Conservation (phyloP, 2,888 invertebrate genomes). For the Leptarthrus brevirostris region DNA sequence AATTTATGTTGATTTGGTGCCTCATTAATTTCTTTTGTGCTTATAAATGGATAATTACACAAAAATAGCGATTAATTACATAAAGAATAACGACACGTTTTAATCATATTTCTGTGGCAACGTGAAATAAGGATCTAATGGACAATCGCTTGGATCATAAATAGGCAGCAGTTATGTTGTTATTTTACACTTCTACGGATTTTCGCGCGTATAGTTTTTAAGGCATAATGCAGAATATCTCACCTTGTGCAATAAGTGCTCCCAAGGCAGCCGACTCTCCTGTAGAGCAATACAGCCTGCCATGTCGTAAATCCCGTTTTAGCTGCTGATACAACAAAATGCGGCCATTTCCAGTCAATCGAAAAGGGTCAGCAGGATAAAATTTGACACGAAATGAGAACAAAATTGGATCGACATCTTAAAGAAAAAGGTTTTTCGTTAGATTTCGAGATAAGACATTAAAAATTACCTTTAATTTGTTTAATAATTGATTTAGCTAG, state of each 20-base stretch:
- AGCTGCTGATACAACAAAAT: slow-evolving; percentile 96
- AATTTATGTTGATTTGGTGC: no score
- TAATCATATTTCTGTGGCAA: no score
- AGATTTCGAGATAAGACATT: not conserved
- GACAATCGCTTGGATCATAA: no score
- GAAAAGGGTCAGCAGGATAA: slow-evolving; percentile 94
- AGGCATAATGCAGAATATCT: no score
- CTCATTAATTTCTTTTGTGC: no score
- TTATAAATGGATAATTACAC: no score
- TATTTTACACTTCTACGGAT: no score
- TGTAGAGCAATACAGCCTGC: slow-evolving; percentile 90
- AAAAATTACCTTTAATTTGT: slow-evolving; percentile 68
- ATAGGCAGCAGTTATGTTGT: no score
- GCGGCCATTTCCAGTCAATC: slow-evolving; percentile 94
- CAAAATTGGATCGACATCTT: slow-evolving; percentile 90
- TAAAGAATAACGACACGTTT: no score
- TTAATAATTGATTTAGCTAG: slow-evolving; percentile 89
- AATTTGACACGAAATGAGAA: slow-evolving; percentile 98
- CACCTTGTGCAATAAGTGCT: slow-evolving; percentile 93
- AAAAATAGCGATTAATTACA: no score
- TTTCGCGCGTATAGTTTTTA: no score
- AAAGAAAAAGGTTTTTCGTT: slow-evolving; percentile 57
- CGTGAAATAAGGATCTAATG: no score
- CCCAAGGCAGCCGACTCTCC: slow-evolving; percentile 90
- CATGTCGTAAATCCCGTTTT: slow-evolving; percentile 93